Evolutionary conservation across 2,888 invertebrate species (phyloP).

Genomic region (Scaptomyza reducta): DNA sequence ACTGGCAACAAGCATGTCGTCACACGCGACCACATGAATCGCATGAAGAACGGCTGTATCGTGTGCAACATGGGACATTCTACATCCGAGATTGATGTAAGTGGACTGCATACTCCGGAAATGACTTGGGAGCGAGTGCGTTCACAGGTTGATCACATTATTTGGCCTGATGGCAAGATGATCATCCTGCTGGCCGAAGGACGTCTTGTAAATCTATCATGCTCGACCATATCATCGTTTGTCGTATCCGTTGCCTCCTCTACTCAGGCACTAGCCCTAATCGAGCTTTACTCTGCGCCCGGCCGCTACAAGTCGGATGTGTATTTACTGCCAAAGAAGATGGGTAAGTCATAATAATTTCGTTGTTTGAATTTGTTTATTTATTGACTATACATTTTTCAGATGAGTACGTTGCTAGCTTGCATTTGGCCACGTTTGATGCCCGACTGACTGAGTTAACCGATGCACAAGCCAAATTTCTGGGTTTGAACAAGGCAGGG

Average conservation of each 20-base stretch:
- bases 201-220: slow-evolving; percentile 96
- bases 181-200: slow-evolving; percentile 97
- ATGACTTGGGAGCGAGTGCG: slow-evolving; percentile 98
- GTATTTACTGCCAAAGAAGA: slow-evolving; percentile 97
- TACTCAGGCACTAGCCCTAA: slow-evolving; percentile 97
- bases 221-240: slow-evolving; percentile 97
- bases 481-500: slow-evolving; percentile 97
- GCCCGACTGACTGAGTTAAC: slow-evolving; percentile 96
- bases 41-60: slow-evolving; percentile 97
- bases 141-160: slow-evolving; percentile 98
- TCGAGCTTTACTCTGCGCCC: slow-evolving; percentile 96
- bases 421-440: slow-evolving; percentile 97
- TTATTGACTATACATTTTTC: background rate
- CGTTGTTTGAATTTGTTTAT: background rate
- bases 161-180: slow-evolving; percentile 98
- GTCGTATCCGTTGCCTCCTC: slow-evolving; percentile 98
- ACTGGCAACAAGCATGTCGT: slow-evolving; percentile 98
- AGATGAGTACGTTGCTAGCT: slow-evolving; percentile 98
- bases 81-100: slow-evolving; percentile 97
- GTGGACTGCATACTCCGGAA: slow-evolving; percentile 95
- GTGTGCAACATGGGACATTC: slow-evolving; percentile 99
- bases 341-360: slow-evolving; percentile 87
- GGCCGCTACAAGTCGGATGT: slow-evolving; percentile 98
- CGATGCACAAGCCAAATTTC: slow-evolving; percentile 97
- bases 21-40: slow-evolving; percentile 96